A percentile compares a stretch with the other conserved stretches of the same genome.
Evolutionary conservation across 2,113 vertebrate species (phyloP).

Genomic region (Scolopax mira): DNA sequence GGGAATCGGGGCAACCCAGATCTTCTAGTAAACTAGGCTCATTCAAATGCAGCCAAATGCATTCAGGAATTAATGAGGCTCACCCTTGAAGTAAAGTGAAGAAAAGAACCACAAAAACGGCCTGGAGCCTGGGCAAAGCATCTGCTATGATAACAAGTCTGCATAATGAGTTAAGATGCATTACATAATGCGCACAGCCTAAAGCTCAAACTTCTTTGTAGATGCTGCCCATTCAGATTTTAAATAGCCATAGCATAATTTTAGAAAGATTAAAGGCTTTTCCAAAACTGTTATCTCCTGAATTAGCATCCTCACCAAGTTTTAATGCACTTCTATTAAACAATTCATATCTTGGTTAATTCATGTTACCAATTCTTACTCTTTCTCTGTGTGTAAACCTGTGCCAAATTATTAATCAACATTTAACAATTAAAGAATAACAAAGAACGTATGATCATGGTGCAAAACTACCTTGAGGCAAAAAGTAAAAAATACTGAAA

Average conservation of each 20-base stretch:
- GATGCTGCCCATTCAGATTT: conserved; percentile 29
- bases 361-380: neutral
- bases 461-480: neutral
- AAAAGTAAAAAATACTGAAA: neutral
- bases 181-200: neutral
- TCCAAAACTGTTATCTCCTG: conserved; percentile 7
- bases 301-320: neutral
- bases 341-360: neutral
- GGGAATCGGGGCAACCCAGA: neutral
- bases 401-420: neutral
- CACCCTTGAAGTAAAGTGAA: neutral
- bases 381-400: neutral
- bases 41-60: neutral
- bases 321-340: neutral
- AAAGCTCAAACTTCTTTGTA: conserved; percentile 37
- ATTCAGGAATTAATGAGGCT: neutral
- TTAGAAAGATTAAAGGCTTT: conserved; percentile 3
- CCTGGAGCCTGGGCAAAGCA: conserved; percentile 24
- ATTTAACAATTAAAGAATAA: neutral
- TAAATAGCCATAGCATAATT: neutral
- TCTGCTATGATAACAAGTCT: neutral
- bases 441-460: neutral
- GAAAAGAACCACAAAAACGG: conserved; percentile 27
- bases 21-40: neutral
- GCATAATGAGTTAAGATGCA: neutral